Evolutionary conservation across 2,113 vertebrate species (phyloP), one percentile per base, ranked within the genome.

Genomic region (Scartelaos histophorus): DNA sequence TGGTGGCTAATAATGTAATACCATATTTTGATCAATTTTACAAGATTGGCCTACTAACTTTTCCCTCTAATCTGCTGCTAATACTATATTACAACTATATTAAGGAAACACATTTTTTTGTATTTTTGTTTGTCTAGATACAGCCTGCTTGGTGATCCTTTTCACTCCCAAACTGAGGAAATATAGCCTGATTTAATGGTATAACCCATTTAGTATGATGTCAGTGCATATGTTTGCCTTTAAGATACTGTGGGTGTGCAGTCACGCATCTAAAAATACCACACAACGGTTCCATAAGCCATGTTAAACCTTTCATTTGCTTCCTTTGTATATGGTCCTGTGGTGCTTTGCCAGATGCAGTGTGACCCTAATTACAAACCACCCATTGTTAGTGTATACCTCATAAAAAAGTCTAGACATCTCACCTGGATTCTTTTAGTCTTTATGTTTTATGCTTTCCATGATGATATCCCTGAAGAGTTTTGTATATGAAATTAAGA

Each of bases 241-340:
- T 64, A 43, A 64, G 61, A 64, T 38, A 34, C 16, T 35, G 34
- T 64, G 61, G 38, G 61, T 21, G 61, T 64, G 61, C 29, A 13
- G 43, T 22, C n/a, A 21, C 6, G 38, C 62, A 66, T 45, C 62
- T 21, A 45, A 38, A 66, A 66, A 66, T 66, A 66, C 35, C 38
- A 66, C 35, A 45, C 38, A 38, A 66, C 34, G 2, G 38, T 38
- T 43, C 19, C 34, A 66, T 66, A 66, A 21, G 62, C 65, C 38
- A 46, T 7, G 66, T 34, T 34, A 74, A 85, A 76, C 76, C 67
- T 79, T 85, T 53, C 68, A 79, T 75, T 85, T 46, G 34, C 69
- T 80, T 68, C 35, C 35, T 72, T 67, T 74, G 67, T 51, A 57
- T n/a, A 57, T 61, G 34, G 13, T 57, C 61, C 70, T 81, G 75